Base-by-base conservation (phyloP, 2,797 vertebrate species). In the Sparidentex hasta region DNA sequence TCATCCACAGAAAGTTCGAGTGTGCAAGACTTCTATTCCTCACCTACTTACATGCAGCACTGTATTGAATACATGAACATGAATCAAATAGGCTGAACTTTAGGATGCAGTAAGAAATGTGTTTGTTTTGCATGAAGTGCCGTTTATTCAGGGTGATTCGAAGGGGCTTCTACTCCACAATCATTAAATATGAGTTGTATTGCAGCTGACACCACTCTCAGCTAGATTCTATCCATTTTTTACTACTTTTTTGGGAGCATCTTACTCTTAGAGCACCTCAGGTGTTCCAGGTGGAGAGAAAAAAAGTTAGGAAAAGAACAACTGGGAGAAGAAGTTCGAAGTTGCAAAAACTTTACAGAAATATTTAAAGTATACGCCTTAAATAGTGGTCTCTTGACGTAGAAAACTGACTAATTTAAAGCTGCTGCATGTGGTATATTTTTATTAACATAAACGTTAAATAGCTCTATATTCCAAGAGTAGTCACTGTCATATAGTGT, bases 151-250 rank as follows among this genome's bases (percentile, higher is more conserved):
- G 33, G 48, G 9, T 11, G 25, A 64, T 52, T 56, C 11, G 64
- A 73, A 68, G 27, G 21, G 5, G 43, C 12, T 70, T 38, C 7
- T 9, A 16, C 56, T 59, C 56, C 61, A 44, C 55, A 70, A 0
- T 61, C 56, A 74, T 63, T 74, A 65, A 65, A 55, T 65, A 46
- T 74, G 61, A 78, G 29, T 47, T 69, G 66, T 9, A 56, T 33
- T 48, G 54, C 7, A 21, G 47, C 21, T 29, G 71, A 69, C 75
- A 63, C 62, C 5, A 54, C 65, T 25, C 20, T 59, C 64, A 50
- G 48, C 20, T 44, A 67, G 27, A 61, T 67, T 44, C 12, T 12
- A 21, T 41, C 14, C 29, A 57, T 63, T 21, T 68, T 59, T 48
- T 11, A 57, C 20, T 33, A 7, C 57, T 65, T 51, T 50, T 29